Base-by-base conservation (phyloP, 2,113 vertebrate genomes). In the Electrona antarctica region DNA sequence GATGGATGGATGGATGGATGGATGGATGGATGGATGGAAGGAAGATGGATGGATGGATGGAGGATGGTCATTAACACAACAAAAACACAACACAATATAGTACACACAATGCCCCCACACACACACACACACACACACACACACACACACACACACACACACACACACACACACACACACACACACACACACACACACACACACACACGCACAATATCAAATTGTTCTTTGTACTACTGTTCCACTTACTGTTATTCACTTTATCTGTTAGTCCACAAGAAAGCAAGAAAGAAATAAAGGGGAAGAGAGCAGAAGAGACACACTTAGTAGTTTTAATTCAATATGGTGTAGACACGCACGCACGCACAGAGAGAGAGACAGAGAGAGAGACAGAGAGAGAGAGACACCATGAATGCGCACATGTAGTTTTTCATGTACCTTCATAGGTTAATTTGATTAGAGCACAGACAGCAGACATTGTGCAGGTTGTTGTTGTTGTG, bases 231-330 rank as follows among this genome's bases (percentile, higher is more conserved):
- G 21, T 21, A 14, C 58, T 65, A 63, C 12, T 71, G 21, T 70
- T 45, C 48, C 29, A 93, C 92, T 92, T 89, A 93, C 92, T 71
- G 79, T 89, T 81, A 0, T 60, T 50, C 1, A 76, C 77, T 72
- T 80, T 83, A 60, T 93, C 92, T 93, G 82, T 84, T 52, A 50
- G 73, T 87, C 85, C 88, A 60, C 7, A 58, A 2, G 84, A 21
- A 54, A 57, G 88, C 84, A 84, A 67, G 54, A 13, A 67, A 12
- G 33, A 41, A 41, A 41, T 1, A 21, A 41, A 41, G 3, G 3
- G 1, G 33, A 74, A 46, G 48, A 81, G 49, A 75, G 45, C 13
- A 80, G 62, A 81, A 0, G 71, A 15, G 45, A 77, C 21, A 21
- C 21, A 21, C 21, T 21, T 21, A 21, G 52, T 56, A 61, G 7